Evolutionary conservation across 2,113 vertebrate genomes (phyloP), one percentile per base, ranked within the genome.

Genomic region (Arizona elegans): DNA sequence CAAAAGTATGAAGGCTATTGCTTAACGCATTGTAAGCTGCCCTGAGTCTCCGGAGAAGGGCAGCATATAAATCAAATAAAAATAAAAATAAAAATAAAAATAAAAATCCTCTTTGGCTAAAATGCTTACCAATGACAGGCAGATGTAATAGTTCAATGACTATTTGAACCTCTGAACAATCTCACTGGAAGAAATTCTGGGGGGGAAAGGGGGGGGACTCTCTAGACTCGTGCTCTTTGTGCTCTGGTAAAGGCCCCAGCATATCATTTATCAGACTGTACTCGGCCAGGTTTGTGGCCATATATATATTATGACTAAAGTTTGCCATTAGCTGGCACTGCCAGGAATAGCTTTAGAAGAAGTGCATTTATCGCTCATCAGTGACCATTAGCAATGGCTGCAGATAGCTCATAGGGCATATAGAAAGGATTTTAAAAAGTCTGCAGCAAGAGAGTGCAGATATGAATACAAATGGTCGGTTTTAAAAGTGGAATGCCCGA

Each of bases 361-460:
- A 3, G n/a, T 53, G 55, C 59, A 59, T 90, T 58, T 90, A 54
- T 52, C 38, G 62, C 75, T 91, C 91, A 87, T 59, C 86, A 86
- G 11, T 91, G 89, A 87, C 38, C 5, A 6, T 86, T 24, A 3
- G 47, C 38, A 89, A 89, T 53, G 92, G 92, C 24, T 91, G 88
- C 52, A 90, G 81, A 94, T 13, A 43, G 53, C 92, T 81, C 1
- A 0, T 2, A 7, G 87, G 87, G 62, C 6, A 2, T 24, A 26
- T 54, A n/a, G 89, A 94, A 94, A 88, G 54, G 81, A 91, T 88
- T 75, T 94, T 56, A 47, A 86, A 85, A 55, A 15, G 59, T 5
- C 12, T 13, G 0, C 0, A 17, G 7, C 2, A 33, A 8, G 5
- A 33, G 6, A 7, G 86, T 26, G 52, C 15, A 0, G 3, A 3